A percentile compares a stretch with the other conserved stretches of the same genome.
Evolutionary conservation across 2,113 vertebrate species (phyloP).

Genomic region (Pelmatolapia mariae): DNA sequence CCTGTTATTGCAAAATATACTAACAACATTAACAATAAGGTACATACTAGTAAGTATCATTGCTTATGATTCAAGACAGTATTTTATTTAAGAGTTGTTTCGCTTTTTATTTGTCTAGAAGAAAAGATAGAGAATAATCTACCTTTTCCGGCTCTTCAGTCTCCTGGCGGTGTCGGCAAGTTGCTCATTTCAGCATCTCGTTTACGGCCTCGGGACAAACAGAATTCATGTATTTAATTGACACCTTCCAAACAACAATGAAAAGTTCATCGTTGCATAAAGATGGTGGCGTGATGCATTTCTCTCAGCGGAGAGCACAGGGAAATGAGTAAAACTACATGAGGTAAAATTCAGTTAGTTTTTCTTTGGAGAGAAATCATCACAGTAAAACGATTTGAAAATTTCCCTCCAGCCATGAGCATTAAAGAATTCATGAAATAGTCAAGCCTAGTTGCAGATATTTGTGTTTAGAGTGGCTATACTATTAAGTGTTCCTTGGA

Average conservation of each 20-base stretch:
- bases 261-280: slow-evolving; percentile 1
- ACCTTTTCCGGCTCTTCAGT: neutral
- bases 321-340: neutral
- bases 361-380: slow-evolving; percentile 11
- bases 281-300: neutral
- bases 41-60: neutral
- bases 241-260: slow-evolving; percentile 20
- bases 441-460: slow-evolving; percentile 1
- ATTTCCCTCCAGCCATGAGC: neutral
- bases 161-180: slow-evolving; percentile 6
- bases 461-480: slow-evolving; percentile 35
- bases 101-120: neutral
- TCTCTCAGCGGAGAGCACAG: neutral
- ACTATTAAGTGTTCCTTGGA: slow-evolving; percentile 18
- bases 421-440: slow-evolving; percentile 30
- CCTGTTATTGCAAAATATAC: neutral
- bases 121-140: neutral
- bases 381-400: neutral
- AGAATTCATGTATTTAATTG: slow-evolving; percentile 17
- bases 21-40: neutral
- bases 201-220: slow-evolving; percentile 9
- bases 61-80: neutral
- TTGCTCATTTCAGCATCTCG: slow-evolving; percentile 33
- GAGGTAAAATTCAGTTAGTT: slow-evolving; percentile 7
- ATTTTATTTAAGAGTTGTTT: neutral